Percentiles rank a stretch among this genome's conserved stretches.
These are phyloP conservation scores for Penaeus japonicus DNA, from an alignment of 1,140 invertebrate genomes.

Conservation along the genomic window DNA sequence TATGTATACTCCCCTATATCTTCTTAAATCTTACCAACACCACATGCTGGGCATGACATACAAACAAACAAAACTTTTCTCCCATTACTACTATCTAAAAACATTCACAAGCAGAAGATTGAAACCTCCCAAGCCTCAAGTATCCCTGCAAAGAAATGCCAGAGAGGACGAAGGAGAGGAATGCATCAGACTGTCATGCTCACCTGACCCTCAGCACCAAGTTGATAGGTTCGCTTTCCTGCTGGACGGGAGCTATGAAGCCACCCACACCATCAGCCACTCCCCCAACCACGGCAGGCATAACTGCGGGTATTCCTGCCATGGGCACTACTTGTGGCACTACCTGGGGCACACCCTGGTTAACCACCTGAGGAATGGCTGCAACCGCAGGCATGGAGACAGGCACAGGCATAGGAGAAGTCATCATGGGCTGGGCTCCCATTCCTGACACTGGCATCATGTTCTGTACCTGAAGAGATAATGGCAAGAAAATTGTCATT, in stretches of 20 bases:
- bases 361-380: background rate
- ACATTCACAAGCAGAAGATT: no score
- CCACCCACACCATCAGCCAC: slow-evolving; percentile 22
- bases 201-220: slow-evolving; percentile 83
- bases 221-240: slow-evolving; percentile 69
- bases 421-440: slow-evolving; percentile 24
- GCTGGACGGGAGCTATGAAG: slow-evolving; percentile 43
- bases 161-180: background rate
- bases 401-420: slow-evolving; percentile 35
- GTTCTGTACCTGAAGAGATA: slow-evolving; percentile 17
- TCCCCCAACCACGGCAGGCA: background rate
- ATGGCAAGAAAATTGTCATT: background rate
- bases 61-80: no score
- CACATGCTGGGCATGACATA: background rate
- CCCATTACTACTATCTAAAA: no score
- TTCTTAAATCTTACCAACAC: background rate
- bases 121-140: no score
- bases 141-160: no score
- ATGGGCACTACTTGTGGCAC: background rate
- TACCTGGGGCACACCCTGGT: slow-evolving; percentile 10
- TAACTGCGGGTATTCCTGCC: background rate
- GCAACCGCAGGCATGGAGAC: slow-evolving; percentile 37
- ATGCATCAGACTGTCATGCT: slow-evolving; percentile 24
- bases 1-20: background rate
- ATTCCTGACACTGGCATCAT: slow-evolving; percentile 40